Evolutionary conservation across 1,140 invertebrate genomes (phyloP), one percentile per base, ranked within the genome.

Genomic region (Aphis gossypii): DNA sequence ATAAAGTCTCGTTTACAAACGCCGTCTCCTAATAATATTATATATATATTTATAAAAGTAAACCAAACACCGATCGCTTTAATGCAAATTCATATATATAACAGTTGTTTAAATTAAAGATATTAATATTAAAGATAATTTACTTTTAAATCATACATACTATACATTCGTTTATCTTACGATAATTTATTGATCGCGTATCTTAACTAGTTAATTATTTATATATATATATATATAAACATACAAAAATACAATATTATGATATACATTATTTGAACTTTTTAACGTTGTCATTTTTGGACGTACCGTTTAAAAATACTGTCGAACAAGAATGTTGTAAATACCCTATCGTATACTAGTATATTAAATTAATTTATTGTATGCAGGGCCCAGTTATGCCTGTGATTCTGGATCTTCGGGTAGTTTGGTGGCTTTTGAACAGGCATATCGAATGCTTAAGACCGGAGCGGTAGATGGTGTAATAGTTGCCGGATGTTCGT

Each of bases 401-500:
- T 96, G 98, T 2, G 98, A 99, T 95, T 97, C 98, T 21, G 98
- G 98, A 20, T 99, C 98, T 95, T 98, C 98, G 68, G 98, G 98
- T 48, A 98, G 98, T 93, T 95, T 98, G 92, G 96, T 97, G 93
- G 98, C 98, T 0, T 94, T 99, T 21, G 97, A 98, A 94, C 96
- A 98, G 94, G 98, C 98, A 2, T 97, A 98, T 94, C 96, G 96
- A 93, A 96, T 97, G 5, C 97, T 99, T 2, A 96, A 96, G 54
- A 96, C 96, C 76, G 98, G 98, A 1, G 96, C 97, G 89, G 98
- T 98, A 95, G 98, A 99, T 93, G 96, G 97, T 23, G 98, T 98
- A 2, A 96, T 99, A 90, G 98, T 99, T 8, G 98, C 97, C 9
- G 98, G 98, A 23, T 95, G 96, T 2, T 98, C 98, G 95, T 95